Base-by-base conservation (phyloP, 2,797 vertebrate species). In the Molossus alvarezi region DNA sequence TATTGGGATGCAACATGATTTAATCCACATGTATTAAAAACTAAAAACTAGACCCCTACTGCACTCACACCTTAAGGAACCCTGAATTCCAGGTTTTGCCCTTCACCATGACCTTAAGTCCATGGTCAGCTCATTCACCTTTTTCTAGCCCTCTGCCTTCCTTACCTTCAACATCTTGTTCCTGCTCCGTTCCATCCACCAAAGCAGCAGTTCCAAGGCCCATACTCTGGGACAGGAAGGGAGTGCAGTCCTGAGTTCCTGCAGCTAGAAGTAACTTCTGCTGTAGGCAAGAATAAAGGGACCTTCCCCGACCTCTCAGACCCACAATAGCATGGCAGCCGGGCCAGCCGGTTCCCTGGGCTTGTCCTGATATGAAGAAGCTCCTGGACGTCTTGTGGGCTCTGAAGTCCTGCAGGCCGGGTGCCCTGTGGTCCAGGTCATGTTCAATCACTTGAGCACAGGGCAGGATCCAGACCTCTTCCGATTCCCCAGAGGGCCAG, bases 81-180 rank as follows among this genome's bases (percentile, higher is more conserved):
- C 53, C 33, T 4, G 71, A 58, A 71, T 55, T 33, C 60, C 33
- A 53, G 33, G 20, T 58, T 58, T 25, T 92, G 64, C n/a, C 45
- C 51, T 93, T 92, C 57, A 69, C 69, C 9, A 0, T 62, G 80
- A 69, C 55, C 41, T 53, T 6, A 48, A 45, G 23, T 25, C 71
- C 57, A 7, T 0, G 1, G 55, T 23, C 1, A 41, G n/a, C n/a
- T 9, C 3, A 4, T 3, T 5, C 27, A n/a, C 4, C 18, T 27
- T 71, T 92, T 33, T 51, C 15, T 12, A 73, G 86, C 7, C 51
- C n/a, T 51, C 55, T 69, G 11, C 37, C 17, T 69, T 14, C n/a
- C 51, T 2, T 3, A 12, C 14, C 29, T 13, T 64, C 7, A 7
- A 9, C 3, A 27, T 79, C 62, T 55, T n/a, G 25, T 5, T 53